Base-by-base conservation (phyloP, 1,140 invertebrate genomes). In the Adelges cooleyi region DNA sequence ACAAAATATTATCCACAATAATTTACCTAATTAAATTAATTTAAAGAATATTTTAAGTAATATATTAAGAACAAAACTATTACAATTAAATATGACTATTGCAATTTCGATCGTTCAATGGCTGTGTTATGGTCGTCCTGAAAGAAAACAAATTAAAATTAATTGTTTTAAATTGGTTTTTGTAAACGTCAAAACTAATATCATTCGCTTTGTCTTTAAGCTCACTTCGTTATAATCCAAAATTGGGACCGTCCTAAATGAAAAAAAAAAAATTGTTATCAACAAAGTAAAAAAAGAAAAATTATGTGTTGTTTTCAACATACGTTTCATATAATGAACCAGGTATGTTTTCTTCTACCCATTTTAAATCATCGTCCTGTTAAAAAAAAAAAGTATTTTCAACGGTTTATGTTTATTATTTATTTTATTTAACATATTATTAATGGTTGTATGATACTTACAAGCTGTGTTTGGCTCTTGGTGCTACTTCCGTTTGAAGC, bases 291-390 rank as follows among this genome's bases (percentile, higher is more conserved):
- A 65, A 50, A 65, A 49, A 29, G 20, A 53, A 51, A 53, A 67
- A n/a, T 44, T 48, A 65, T n/a, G n/a, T n/a, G n/a, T n/a, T n/a
- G n/a, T n/a, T n/a, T n/a, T 29, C 20, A 68, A 76, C 78, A 77
- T 77, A 82, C 80, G 81, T 78, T 75, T 87, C 86, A 67, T 80
- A 80, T 65, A 87, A 76, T 54, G 86, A 84, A 22, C 84, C 79
- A 29, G 89, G 88, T 70, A 94, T 90, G 74, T 94, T 90, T 72
- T 93, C 90, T 74, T 93, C 90, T 1, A 94, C 85, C 91, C 90
- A 94, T 74, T 88, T 87, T 52, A 93, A 76, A 75, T 92, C 88
- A 67, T 91, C 89, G 69, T 92, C 90, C 79, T 82, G 66, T 73
- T 76, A 68, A 69, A 44, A 40, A n/a, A n/a, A n/a, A n/a, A n/a